Evolutionary conservation across 2,113 vertebrate species (phyloP), one percentile per base, ranked within the genome.

Genomic region (Nansenia antarctica): DNA sequence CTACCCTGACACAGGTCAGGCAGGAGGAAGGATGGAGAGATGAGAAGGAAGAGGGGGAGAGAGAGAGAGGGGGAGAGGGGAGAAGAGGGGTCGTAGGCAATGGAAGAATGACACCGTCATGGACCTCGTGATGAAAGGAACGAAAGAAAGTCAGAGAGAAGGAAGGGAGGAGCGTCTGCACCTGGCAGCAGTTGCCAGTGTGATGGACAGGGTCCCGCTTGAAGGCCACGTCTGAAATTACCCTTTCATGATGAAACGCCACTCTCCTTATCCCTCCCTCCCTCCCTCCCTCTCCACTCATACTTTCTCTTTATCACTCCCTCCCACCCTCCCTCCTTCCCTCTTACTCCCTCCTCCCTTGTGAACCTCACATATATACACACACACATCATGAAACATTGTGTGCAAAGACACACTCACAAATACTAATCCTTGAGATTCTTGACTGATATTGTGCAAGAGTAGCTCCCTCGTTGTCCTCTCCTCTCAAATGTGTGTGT

Each of bases 191-290:
- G 74, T 45, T 71, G 54, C 45, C 57, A 49, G 55, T 54, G 35
- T 72, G 83, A 84, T 47, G 73, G 84, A 80, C 74, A 59, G 70
- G 76, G 76, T 0, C 9, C 34, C 69, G 70, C 78, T 87, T 82
- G 85, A 90, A 85, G 76, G 84, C 73, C 63, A 66, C 73, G 65
- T 81, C 53, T 79, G 77, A 79, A 78, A 86, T 69, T 26, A 73
- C 70, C 39, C 84, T 85, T 86, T 87, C 60, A 82, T 83, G 82
- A 86, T 77, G 75, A 89, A 89, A 90, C 63, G 55, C 67, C 74
- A 62, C 68, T 77, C 83, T 74, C 74, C 9, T 6, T 34, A 69
- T 64, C 57, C 69, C 62, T 68, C 49, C 29, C 67, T 60, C 54
- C 1, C 62, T 62, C 32, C 26, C 57, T 55, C 57, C 62, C 58